These are phyloP conservation scores for Phragmatobia fuliginosa DNA, from an alignment of 2,888 invertebrate genomes.

Conservation along the genomic window DNA sequence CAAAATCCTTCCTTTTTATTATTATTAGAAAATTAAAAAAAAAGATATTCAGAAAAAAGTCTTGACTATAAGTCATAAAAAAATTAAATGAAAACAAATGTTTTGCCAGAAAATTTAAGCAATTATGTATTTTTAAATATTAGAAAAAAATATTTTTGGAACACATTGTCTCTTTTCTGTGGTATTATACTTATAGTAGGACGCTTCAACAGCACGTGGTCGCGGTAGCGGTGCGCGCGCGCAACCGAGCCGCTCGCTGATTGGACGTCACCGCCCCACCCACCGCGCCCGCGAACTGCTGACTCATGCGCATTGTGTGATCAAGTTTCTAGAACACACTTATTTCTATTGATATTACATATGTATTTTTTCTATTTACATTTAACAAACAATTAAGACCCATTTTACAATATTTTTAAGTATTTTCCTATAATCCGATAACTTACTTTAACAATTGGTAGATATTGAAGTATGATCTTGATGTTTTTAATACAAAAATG, in stretches of 20 bases:
- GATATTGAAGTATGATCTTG: background rate
- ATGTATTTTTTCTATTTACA: background rate
- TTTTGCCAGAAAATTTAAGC: too few species aligned
- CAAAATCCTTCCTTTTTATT: background rate
- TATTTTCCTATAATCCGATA: background rate
- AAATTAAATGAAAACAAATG: too few species aligned
- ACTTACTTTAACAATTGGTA: background rate
- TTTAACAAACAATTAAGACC: background rate
- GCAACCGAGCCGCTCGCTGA: conserved; percentile 63
- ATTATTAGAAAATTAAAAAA: background rate
- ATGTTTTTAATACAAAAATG: background rate
- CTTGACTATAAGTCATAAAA: background rate
- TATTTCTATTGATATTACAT: conserved; percentile 22
- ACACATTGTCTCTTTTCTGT: conserved; percentile 1
- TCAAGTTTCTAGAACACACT: conserved; percentile 4
- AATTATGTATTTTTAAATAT: background rate
- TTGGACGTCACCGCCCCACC: conserved; percentile 80
- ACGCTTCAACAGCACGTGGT: conserved; percentile 66
- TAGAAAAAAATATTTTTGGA: background rate
- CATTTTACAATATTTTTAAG: background rate
- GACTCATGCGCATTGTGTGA: conserved; percentile 59
- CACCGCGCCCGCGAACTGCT: conserved; percentile 65
- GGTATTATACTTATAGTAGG: conserved; percentile 8
- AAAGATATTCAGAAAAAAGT: background rate
- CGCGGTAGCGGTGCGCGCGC: conserved; percentile 61